Base-by-base conservation (phyloP, 2,113 vertebrate genomes). In the Scatophagus argus region DNA sequence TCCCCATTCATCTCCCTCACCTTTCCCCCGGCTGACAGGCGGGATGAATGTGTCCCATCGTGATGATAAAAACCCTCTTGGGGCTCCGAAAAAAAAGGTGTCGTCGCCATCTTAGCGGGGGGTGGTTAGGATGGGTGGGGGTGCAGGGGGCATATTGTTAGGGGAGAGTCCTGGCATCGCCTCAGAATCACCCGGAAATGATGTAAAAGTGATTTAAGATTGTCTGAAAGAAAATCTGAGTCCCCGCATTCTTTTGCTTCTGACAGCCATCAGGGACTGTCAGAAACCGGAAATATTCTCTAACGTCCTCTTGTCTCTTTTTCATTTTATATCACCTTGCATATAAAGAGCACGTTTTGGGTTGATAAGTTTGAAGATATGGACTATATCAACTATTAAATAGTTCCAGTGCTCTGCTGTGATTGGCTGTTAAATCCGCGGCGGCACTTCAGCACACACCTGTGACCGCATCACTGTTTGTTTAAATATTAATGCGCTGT, bases 41-140 rank as follows among this genome's bases (percentile, higher is more conserved):
- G 16, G 82, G 68, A 91, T 75, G 75, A 77, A 74, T 73, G 87
- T 55, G 79, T 87, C 82, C 75, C 80, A 54, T 58, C 51, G 76
- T 65, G 85, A 88, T 69, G 73, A 82, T 63, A 70, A 87, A 72
- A 84, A 67, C 46, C 55, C 43, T 75, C 59, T 39, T 25, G 76
- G 46, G 65, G 75, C 54, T 61, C 47, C 74, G 41, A 31, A 3
- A 31, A 36, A 43, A 58, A 49, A 38, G 44, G 44, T 21, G 54
- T 64, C 64, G 87, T 88, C 83, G 69, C 74, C 72, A 77, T 17
- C 56, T 8, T 27, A 31, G 81, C 64, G 41, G 82, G 82, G 80
- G 70, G 65, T n/a, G n/a, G n/a, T n/a, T n/a, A n/a, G n/a, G n/a
- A n/a, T n/a, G n/a, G n/a, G n/a, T n/a, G n/a, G n/a, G n/a, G n/a